Evolutionary conservation across 2,113 vertebrate genomes (phyloP).

Genomic region (Rhinoderma darwinii): DNA sequence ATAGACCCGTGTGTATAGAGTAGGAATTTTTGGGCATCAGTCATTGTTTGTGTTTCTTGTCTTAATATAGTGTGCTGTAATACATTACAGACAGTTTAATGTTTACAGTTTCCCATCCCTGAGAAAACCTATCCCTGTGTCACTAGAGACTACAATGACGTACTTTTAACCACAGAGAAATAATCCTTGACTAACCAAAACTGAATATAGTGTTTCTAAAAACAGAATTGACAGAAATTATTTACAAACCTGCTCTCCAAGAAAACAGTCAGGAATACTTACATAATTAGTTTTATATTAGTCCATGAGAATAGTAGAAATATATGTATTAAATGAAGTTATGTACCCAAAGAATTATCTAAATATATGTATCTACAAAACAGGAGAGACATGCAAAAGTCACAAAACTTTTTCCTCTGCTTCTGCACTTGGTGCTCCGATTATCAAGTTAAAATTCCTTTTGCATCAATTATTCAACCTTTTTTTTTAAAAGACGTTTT

Average conservation of each 20-base stretch:
- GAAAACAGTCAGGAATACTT: constrained; percentile 27
- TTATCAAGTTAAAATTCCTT: too few relatives aligned
- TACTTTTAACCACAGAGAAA: constrained; percentile 50
- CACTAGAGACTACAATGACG: constrained; percentile 60
- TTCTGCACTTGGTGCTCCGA: neutral
- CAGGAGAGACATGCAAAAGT: neutral
- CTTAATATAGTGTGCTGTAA: constrained; percentile 53
- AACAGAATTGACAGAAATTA: constrained; percentile 36
- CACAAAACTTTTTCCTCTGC: neutral
- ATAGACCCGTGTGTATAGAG: constrained; percentile 14
- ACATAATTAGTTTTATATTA: constrained; percentile 25
- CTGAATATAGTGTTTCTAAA: constrained; percentile 47
- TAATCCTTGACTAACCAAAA: constrained; percentile 50
- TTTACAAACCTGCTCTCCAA: constrained; percentile 35
- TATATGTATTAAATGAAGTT: neutral
- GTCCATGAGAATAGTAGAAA: constrained; percentile 14
- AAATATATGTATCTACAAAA: neutral
- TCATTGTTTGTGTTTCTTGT: constrained; percentile 52
- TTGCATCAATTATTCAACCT: too few relatives aligned
- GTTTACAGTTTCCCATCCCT: constrained; percentile 57
- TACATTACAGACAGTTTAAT: constrained; percentile 43
- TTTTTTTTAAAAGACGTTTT: too few relatives aligned
- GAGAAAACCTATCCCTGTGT: constrained; percentile 56
- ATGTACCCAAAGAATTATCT: neutral
- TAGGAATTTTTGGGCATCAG: constrained; percentile 43